Percentiles rank a stretch among this genome's conserved stretches.
Evolutionary conservation across 2,888 invertebrate genomes (phyloP).

Genomic region (Euclidia mi): DNA sequence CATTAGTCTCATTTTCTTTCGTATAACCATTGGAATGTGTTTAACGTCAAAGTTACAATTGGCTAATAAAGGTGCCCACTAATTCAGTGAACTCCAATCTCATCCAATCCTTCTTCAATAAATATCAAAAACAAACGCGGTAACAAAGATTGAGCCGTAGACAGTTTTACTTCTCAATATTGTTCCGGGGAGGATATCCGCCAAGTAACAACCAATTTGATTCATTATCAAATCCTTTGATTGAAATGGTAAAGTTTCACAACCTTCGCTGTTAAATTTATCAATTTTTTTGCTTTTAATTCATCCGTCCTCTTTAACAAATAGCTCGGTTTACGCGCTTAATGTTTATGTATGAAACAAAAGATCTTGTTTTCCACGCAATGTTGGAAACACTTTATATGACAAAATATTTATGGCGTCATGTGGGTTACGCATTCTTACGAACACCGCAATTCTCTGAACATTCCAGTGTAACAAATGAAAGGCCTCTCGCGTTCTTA

Average conservation of each 20-base stretch:
- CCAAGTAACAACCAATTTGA: neutral
- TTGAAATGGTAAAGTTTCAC: neutral
- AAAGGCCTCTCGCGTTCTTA: constrained; percentile 59
- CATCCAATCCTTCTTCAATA: too few relatives aligned
- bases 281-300: neutral
- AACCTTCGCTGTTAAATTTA: neutral
- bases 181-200: too few relatives aligned
- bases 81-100: too few relatives aligned
- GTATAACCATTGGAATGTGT: too few relatives aligned
- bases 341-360: constrained; percentile 35
- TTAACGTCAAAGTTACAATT: too few relatives aligned
- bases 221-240: neutral
- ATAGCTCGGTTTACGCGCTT: constrained; percentile 17
- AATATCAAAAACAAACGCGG: too few relatives aligned
- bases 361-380: constrained; percentile 39
- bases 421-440: constrained; percentile 52
- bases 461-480: constrained; percentile 58
- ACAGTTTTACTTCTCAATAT: too few relatives aligned
- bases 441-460: constrained; percentile 55
- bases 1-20: too few relatives aligned
- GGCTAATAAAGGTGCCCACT: too few relatives aligned
- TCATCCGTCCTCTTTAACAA: neutral
- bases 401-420: constrained; percentile 60
- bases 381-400: constrained; percentile 36
- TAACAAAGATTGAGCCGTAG: too few relatives aligned